Evolutionary conservation across 1,140 invertebrate genomes (phyloP).

Genomic region (Druon quercuslanigerum): DNA sequence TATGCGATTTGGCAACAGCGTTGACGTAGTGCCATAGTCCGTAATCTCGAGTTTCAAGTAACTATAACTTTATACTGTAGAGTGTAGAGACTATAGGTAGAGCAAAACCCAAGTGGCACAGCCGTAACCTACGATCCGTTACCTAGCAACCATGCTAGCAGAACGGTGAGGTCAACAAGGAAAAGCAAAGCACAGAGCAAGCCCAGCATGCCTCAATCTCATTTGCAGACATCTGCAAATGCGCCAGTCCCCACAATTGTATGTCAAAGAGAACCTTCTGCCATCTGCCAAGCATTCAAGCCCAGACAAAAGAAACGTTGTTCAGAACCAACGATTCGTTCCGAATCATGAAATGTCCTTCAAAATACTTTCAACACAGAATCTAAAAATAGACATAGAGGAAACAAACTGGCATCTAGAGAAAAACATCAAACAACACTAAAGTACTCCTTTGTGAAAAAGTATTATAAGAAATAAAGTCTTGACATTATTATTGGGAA

Average conservation of each 20-base stretch:
- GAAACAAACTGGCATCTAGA: too few relatives aligned
- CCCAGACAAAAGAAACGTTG: conserved; percentile 1
- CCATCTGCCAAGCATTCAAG: not conserved
- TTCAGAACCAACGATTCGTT: not conserved
- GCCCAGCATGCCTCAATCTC: conserved; percentile 16
- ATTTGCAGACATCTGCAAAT: conserved; percentile 4
- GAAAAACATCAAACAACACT: too few relatives aligned
- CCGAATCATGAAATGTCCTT: not conserved
- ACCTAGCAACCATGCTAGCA: conserved; percentile 40
- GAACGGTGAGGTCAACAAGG: conserved; percentile 36
- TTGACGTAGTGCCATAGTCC: conserved; percentile 12
- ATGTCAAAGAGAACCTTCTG: not conserved
- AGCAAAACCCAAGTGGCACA: conserved; percentile 25
- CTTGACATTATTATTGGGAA: too few relatives aligned
- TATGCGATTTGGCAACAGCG: conserved; percentile 27
- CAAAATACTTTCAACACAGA: not conserved
- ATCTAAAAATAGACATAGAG: not conserved
- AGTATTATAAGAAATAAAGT: too few relatives aligned
- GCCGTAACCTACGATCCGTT: conserved; percentile 36
- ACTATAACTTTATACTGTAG: conserved; percentile 1
- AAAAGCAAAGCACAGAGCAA: conserved; percentile 14
- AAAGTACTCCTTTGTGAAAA: too few relatives aligned
- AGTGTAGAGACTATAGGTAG: not conserved
- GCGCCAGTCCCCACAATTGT: not conserved
- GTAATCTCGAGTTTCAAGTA: conserved; percentile 12